Base-by-base conservation (phyloP, 2,888 invertebrate species). In the Aricia artaxerxes region DNA sequence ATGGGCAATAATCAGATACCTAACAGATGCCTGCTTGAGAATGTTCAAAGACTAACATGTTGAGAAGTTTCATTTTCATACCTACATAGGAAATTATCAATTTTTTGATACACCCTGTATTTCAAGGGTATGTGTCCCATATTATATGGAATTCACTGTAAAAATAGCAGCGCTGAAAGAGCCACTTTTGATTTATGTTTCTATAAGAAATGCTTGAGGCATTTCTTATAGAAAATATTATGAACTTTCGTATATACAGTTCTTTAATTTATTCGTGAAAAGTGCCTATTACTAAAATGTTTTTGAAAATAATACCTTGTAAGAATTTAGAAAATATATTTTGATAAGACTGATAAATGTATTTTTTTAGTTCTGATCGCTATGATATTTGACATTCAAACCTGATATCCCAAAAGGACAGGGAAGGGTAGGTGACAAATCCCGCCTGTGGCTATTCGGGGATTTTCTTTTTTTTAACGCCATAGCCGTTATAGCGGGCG, bases 1-100 rank as follows among this genome's bases (percentile, higher is more conserved):
- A 86, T 86, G 86, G 87, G 88, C 88, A 87, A 90, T 92, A 92
- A 90, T 91, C 90, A 89, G 88, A 92, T 90, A 91, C 89, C 90
- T 91, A 87, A 86, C 89, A 91, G 91, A 92, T 89, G 91, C 85
- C 86, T 87, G 84, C 88, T 89, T 88, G 87, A 88, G 88, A 85
- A 82, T 79, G 84, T 73, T 40, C 85, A 86, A 75, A 89, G 88
- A 89, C 57, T 86, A 86, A 61, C 31, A 57, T 61, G 13, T 31
- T 9, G 35, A 57, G 61, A 79, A 35, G 16, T n/a, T n/a, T 11
- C 24, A 3, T 53, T 72, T 78, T 72, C 53, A n/a, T 49, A 49
- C 72, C 72, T 72, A 44, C 31, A 31, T 40, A 1, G 31, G 2
- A 49, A 49, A 49, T 9, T 11, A 49, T 49, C 49, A 49, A 2